Evolutionary conservation across 1,140 invertebrate species (phyloP), one percentile per base, ranked within the genome.

Genomic region (Dinothrombium tinctorium): DNA sequence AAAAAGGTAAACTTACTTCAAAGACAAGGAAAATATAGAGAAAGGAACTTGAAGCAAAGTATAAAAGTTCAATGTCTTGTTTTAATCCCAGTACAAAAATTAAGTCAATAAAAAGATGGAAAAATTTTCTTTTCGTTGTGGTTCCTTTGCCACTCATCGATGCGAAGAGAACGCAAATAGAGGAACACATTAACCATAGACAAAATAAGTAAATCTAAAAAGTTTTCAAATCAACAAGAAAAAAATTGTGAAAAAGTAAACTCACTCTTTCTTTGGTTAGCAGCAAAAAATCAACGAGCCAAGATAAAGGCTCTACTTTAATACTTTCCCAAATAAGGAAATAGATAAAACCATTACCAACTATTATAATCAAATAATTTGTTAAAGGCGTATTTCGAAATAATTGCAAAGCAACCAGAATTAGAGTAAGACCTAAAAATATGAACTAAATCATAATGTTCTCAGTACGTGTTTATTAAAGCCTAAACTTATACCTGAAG

Each of bases 81-180:
- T 81, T 48, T 9, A 86, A 54, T 1, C 80, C 82, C 2, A 78
- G 73, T 21, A 81, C 48, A 55, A 72, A 87, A 2, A 86, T 77
- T 11, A 71, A 49, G 1, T 78, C 65, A 0, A 76, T 69, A 11
- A 86, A 54, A n/a, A 83, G 43, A 52, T 90, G 82, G 55, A 84
- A 87, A 32, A 68, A 60, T 61, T 89, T 90, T 44, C 83, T 65
- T 0, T 66, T 60, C 2, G 66, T 56, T 1, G 75, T 78, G 25
- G 20, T 4, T 7, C 2, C 2, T 22, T 21, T 4, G 8, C 12
- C 17, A 8, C 12, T 15, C 3, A 12, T 17, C n/a, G 15, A 12
- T 22, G 12, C 20, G 5, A 36, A 7, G 19, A 21, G 11, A 36
- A 19, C 20, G 33, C 20, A 36, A 36, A 20, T 22, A 21, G 23